These are phyloP conservation scores for Amblyraja radiata DNA, from an alignment of 2,797 vertebrate genomes.

Conservation along the genomic window DNA sequence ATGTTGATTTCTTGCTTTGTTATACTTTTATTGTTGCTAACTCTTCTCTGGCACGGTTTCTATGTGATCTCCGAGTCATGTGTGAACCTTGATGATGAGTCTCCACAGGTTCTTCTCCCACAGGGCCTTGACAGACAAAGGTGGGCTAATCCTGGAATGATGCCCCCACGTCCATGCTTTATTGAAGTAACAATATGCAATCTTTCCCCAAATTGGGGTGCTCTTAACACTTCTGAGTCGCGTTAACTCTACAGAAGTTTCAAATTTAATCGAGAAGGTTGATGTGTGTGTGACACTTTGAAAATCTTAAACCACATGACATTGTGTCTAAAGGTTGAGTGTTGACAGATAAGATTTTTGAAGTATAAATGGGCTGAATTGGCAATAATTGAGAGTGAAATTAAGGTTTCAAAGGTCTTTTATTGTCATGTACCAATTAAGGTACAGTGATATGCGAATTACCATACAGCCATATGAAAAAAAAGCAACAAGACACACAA, in stretches of 20 bases:
- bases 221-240: background rate
- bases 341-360: background rate
- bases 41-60: background rate
- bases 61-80: background rate
- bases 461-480: too few relatives aligned
- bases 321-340: background rate
- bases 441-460: too few relatives aligned
- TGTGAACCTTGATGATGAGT: background rate
- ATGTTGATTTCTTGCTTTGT: constrained; percentile 5
- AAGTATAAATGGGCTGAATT: background rate
- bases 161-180: background rate
- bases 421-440: too few relatives aligned
- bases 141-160: background rate
- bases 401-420: too few relatives aligned
- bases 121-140: background rate
- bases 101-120: background rate
- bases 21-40: background rate
- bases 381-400: too few relatives aligned
- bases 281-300: background rate
- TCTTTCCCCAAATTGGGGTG: background rate
- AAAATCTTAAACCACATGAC: background rate
- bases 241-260: background rate
- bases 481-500: too few relatives aligned
- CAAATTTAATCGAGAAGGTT: background rate
- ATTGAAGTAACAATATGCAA: background rate